Base-by-base conservation (phyloP, 2,888 invertebrate genomes). In the Ennomos fuscantarius region DNA sequence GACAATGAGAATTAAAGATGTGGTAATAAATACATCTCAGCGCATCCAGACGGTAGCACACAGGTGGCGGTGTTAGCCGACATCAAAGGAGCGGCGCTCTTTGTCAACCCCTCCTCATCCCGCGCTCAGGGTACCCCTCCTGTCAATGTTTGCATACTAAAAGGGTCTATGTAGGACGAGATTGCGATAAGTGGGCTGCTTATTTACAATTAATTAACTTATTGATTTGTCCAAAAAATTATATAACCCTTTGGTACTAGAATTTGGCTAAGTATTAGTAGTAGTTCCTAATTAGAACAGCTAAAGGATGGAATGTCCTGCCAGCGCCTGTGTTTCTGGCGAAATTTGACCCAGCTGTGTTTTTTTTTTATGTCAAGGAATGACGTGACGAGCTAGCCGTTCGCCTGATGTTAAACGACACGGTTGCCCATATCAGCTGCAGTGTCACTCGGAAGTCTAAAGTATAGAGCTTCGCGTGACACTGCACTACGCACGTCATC, bases 141-240 rank as follows among this genome's bases (percentile, higher is more conserved):
- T 70, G 80, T 81, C 79, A 81, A 83, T 82, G 83, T 86, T 87
- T 83, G 84, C 87, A 83, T 87, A 74, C 66, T 79, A 77, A 83
- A 78, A 72, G 66, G 69, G 73, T 24, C 24, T 76, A 81, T 80
- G 80, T 72, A 68, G 51, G 69, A 63, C 60, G 70, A 66, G 67
- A 74, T 72, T 74, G 71, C 66, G 66, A 63, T 78, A 24, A 24
- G 24, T 24, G 24, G 6, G 76, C 39, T 13, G 10, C 9, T n/a
- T 13, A 36, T 36, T n/a, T 10, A 36, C 11, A 11, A 37, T 2
- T 8, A 36, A 13, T 12, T 42, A 35, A 42, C 15, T 0, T 42
- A 42, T 9, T 35, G 12, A 50, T 24, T 9, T 31, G 12, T 42
- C 33, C 13, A 33, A 33, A 11, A 43, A 43, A 43, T 43, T 43